Percentiles rank a stretch among this genome's conserved stretches.
phyloP scores from a whole-genome alignment of 2,113 vertebrate genomes.

The Caloenas nicobarica region DNA sequence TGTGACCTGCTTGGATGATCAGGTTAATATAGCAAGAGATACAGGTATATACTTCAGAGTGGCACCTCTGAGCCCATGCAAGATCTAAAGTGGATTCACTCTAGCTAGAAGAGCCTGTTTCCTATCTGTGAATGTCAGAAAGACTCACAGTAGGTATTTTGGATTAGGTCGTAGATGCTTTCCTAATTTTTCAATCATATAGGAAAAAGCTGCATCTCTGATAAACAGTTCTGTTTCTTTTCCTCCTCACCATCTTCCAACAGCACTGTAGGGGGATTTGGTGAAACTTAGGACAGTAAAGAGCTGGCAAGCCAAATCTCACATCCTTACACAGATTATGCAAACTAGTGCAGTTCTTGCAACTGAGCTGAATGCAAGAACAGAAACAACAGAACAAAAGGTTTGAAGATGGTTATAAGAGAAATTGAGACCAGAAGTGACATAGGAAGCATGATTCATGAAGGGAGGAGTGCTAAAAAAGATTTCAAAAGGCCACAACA shows the following conservation, averaged over 20 bases:
- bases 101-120: not conserved
- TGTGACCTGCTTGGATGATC: not conserved
- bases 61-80: not conserved
- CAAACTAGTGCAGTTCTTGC: not conserved
- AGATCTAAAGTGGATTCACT: not conserved
- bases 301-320: not conserved
- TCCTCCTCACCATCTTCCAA: not conserved
- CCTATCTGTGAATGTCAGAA: not conserved
- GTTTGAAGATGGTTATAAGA: not conserved
- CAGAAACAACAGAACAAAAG: not conserved
- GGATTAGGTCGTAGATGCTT: not conserved
- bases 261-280: not conserved
- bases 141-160: not conserved
- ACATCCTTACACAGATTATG: not conserved
- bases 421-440: not conserved
- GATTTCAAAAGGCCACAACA: not conserved
- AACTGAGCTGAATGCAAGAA: not conserved
- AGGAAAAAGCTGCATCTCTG: not conserved
- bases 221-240: not conserved
- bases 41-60: not conserved
- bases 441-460: not conserved
- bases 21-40: not conserved
- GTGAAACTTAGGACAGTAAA: not conserved
- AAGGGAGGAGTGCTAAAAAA: not conserved
- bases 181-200: not conserved